Evolutionary conservation across 2,113 vertebrate genomes (phyloP).

Genomic region (Glaucomys volans): DNA sequence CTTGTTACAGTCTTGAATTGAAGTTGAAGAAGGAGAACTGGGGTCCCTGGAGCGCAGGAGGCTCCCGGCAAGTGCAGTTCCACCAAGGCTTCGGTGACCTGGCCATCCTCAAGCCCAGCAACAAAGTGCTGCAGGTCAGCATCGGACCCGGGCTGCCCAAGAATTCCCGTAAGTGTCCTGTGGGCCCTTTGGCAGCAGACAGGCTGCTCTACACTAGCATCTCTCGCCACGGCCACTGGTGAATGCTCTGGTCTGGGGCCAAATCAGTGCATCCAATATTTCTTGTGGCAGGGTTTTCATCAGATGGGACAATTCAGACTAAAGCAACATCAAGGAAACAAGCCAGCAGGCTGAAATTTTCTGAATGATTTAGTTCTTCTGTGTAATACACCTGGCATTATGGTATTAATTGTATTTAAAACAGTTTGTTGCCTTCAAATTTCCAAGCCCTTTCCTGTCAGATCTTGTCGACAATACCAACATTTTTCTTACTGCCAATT

Average conservation of each 20-base stretch:
- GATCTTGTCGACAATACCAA: not conserved
- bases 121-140: constrained; percentile 98
- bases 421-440: not conserved
- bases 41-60: constrained; percentile 95
- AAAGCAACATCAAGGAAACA: not conserved
- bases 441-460: not conserved
- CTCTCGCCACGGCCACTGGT: accelerated
- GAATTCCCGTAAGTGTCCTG: constrained; percentile 94
- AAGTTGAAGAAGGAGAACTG: constrained; percentile 99
- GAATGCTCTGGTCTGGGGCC: not conserved
- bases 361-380: not conserved
- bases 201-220: accelerated
- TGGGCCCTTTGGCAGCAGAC: accelerated
- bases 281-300: not conserved
- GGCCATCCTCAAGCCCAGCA: constrained; percentile 93
- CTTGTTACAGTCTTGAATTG: constrained; percentile 92
- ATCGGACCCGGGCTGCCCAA: constrained; percentile 95
- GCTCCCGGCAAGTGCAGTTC: constrained; percentile 95
- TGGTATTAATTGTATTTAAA: not conserved
- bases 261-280: not conserved
- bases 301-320: not conserved
- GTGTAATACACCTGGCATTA: not conserved
- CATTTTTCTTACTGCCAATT: not conserved
- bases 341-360: not conserved
- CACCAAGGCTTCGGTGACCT: constrained; percentile 93